phyloP scores from a whole-genome alignment of 2,797 vertebrate species.

The Coluber constrictor region DNA sequence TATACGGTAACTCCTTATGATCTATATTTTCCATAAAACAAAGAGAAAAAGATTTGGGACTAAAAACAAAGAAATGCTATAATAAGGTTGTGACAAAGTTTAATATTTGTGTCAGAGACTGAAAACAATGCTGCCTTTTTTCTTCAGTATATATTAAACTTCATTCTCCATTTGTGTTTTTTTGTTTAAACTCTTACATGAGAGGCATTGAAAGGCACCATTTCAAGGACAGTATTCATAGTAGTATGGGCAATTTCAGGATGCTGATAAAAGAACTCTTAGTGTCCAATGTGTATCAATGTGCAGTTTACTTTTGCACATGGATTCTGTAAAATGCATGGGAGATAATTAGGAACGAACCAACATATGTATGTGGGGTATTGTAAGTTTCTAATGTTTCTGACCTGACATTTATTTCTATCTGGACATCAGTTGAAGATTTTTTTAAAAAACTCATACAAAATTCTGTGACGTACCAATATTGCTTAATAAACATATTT shows the following conservation, averaged over 20 bases:
- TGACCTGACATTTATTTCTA: background rate
- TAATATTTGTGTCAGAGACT: background rate
- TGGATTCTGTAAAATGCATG: background rate
- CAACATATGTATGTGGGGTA: background rate
- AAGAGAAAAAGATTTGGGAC: background rate
- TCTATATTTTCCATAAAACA: slow-evolving; percentile 9
- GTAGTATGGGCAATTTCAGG: background rate
- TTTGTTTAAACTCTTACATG: background rate
- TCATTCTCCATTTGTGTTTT: background rate
- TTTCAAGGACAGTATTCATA: background rate
- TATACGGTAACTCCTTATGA: background rate
- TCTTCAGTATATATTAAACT: background rate
- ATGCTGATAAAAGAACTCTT: background rate
- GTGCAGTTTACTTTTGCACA: background rate
- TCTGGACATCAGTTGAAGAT: background rate
- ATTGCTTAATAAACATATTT: background rate
- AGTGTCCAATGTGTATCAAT: background rate
- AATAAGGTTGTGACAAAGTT: background rate
- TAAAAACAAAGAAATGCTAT: background rate
- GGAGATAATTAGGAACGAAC: background rate
- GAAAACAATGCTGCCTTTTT: background rate
- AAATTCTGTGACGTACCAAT: background rate
- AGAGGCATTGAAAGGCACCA: background rate
- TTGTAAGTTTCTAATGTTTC: background rate
- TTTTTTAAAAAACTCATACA: background rate